Evolutionary conservation across 2,797 vertebrate species (phyloP), one percentile per base, ranked within the genome.

Genomic region (Octomys mimax): DNA sequence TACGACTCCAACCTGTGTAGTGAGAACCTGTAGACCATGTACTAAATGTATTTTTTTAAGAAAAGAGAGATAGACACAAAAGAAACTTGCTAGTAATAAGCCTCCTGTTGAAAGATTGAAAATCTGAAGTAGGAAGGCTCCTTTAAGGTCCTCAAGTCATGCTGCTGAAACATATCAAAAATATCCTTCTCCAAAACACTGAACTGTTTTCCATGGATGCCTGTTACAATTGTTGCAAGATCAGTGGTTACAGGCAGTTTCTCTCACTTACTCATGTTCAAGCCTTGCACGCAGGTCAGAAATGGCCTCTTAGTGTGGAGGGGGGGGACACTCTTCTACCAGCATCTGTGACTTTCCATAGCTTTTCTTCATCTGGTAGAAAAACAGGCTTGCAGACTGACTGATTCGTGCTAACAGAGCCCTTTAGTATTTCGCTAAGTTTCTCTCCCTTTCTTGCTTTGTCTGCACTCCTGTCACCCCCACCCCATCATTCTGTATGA

Each of bases 381-480:
- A 92, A 92, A 84, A 52, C 13, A 4, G 21, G 18, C 64, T 64
- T 59, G 77, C 77, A 57, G 14, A 28, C 7, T 89, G 14, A 28
- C 7, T 89, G 26, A 79, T 64, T 73, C 78, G 33, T 31, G 77
- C 81, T 66, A 54, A 89, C 18, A 91, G 18, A 93, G 73, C 24
- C 49, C 70, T 93, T 95, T 24, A 86, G 90, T 89, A 90, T 70
- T 87, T 64, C 77, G 91, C 80, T 66, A 81, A 82, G 64, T 73
- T 5, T 39, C 33, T 62, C 83, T 94, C 84, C 77, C 28, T 89
- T 89, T 89, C 64, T 95, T 62, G 10, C 33, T 66, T 18, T 57
- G 33, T n/a, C 61, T 95, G 3, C 18, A 83, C 77, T 87, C 49
- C 36, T 62, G 59, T 92, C 77, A 61, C 87, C 52, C 21, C 33